Evolutionary conservation across 1,140 invertebrate species (phyloP), one percentile per base, ranked within the genome.

Genomic region (Leguminivora glycinivorella): DNA sequence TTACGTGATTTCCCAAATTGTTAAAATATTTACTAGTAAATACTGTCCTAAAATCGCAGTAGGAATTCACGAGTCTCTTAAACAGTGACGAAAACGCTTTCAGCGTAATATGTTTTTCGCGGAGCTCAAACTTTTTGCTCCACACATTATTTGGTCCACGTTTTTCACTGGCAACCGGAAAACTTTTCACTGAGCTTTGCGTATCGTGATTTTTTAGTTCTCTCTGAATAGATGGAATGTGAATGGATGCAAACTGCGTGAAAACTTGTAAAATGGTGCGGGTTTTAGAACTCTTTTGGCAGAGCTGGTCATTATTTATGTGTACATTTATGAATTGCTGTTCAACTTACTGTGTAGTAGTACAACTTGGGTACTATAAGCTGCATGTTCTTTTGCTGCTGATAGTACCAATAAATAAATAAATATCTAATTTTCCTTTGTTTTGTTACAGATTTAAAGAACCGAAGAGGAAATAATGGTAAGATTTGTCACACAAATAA

Each of bases 191-290:
- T 52, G 17, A n/a, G 47, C 47, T 52, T 22, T 22, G 19, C 47
- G 19, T 52, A 52, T 22, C 47, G 47, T 52, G 47, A 22, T 52
- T 52, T 52, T 52, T 52, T 52, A 47, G 43, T 52, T 52, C 19
- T 52, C 47, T 52, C 5, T 52, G 17, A 52, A 52, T 52, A 52
- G 47, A 52, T 52, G 22, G 4, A 19, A 22, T 52, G 47, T 52
- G 47, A 52, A 19, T 52, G 47, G 19, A 22, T 52, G 47, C 47
- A 52, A 52, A 52, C 47, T 52, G 19, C 47, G 47, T 52, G 47
- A 22, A 52, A 52, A 52, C 17, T 22, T 52, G 47, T 52, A n/a
- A 38, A 52, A 52, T 52, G 19, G 47, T 22, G 17, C 6, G 22
- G 7, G 19, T 22, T 22, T 52, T 19, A 9, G 4, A 1, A 10